Percentiles rank a stretch among this genome's conserved stretches.
These are phyloP conservation scores for Furnarius figulus DNA, from an alignment of 2,113 vertebrate genomes.

Conservation along the genomic window DNA sequence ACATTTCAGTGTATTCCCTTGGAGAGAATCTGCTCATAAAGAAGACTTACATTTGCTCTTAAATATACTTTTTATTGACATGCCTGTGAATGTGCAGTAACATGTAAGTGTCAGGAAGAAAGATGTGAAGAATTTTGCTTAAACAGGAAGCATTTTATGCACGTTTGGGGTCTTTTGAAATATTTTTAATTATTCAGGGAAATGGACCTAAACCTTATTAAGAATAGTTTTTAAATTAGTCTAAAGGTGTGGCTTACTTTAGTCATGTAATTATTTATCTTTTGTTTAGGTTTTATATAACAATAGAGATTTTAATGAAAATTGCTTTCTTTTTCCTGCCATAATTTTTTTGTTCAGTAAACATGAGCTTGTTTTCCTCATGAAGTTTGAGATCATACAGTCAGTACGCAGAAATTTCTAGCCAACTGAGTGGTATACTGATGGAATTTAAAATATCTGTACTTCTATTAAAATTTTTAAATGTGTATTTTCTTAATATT, in stretches of 20 bases:
- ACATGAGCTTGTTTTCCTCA: rapidly evolving
- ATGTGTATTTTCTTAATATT: not conserved
- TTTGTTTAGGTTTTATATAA: not conserved
- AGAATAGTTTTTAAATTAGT: not conserved
- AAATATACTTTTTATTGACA: not conserved
- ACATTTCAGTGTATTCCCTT: not conserved
- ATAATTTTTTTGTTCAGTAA: not conserved
- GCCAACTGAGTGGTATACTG: not conserved
- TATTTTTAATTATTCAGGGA: not conserved
- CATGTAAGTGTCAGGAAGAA: not conserved
- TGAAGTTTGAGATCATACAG: not conserved
- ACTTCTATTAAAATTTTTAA: not conserved
- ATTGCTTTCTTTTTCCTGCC: not conserved
- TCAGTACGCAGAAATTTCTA: not conserved
- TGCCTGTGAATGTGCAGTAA: not conserved
- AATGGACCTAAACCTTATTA: not conserved
- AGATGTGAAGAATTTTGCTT: not conserved
- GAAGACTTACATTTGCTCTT: not conserved
- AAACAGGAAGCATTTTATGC: not conserved
- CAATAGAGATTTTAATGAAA: not conserved
- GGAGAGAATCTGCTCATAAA: not conserved
- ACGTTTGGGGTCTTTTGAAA: not conserved
- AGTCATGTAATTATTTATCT: not conserved
- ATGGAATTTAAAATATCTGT: not conserved
- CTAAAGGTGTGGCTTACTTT: not conserved